Conservation (phyloP, 2,113 vertebrate species). For the Ondatra zibethicus region DNA sequence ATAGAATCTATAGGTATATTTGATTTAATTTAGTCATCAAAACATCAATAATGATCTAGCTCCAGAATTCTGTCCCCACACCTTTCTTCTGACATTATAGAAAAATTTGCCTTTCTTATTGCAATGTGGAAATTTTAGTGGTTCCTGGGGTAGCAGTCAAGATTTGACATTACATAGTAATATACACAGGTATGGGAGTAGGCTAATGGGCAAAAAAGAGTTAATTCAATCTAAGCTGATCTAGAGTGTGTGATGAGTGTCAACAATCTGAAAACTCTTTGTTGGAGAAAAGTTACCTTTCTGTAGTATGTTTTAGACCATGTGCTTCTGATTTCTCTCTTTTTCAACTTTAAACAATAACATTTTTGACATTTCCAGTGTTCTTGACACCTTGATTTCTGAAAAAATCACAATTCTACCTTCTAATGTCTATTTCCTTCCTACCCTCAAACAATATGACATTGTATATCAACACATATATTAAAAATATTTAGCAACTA, state of each 20-base stretch:
- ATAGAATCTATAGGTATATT: neutral
- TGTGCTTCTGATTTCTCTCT: neutral
- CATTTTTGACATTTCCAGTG: constrained; percentile 33
- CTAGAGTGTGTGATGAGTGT: neutral
- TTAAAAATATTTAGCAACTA: constrained; percentile 33
- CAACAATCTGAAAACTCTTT: neutral
- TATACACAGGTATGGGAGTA: neutral
- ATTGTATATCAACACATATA: constrained; percentile 19
- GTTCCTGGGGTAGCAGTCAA: neutral
- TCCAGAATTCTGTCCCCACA: neutral
- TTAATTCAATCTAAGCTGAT: neutral
- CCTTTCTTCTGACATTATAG: neutral
- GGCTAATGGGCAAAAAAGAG: neutral
- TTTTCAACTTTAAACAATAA: constrained; percentile 19
- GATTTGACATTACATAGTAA: neutral
- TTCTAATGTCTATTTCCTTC: neutral
- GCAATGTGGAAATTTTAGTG: neutral
- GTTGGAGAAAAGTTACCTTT: neutral
- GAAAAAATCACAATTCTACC: constrained; percentile 34
- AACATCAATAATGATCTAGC: neutral
- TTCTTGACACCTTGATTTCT: constrained; percentile 7
- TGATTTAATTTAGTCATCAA: constrained; percentile 16
- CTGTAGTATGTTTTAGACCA: neutral
- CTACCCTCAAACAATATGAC: neutral
- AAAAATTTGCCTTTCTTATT: neutral